phyloP scores from a whole-genome alignment of 1,140 invertebrate genomes.

The Diabrotica virgifera region DNA sequence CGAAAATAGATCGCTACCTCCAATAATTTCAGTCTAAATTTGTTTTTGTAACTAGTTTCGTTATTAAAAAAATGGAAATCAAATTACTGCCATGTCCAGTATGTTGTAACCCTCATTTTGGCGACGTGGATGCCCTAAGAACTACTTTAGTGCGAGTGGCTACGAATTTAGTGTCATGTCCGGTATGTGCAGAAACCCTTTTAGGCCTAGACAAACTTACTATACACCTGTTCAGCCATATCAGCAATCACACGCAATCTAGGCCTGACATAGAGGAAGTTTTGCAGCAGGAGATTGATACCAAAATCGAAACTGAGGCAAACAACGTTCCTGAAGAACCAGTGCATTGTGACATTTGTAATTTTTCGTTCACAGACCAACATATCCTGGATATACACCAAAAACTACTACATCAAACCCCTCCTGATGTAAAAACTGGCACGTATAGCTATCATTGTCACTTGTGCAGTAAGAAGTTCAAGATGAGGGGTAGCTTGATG shows the following conservation, averaged over 20 bases:
- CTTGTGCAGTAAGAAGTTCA: constrained; percentile 74
- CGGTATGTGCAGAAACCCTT: constrained; percentile 71
- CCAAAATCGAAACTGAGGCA: constrained; percentile 26
- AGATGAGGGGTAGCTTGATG: constrained; percentile 77
- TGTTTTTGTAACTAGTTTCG: constrained; percentile 7
- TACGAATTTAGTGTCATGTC: constrained; percentile 69
- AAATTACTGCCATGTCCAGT: constrained; percentile 69
- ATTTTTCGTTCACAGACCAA: constrained; percentile 65
- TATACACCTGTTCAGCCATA: constrained; percentile 76
- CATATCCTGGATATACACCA: constrained; percentile 71
- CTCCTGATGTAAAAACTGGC: constrained; percentile 52
- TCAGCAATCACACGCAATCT: constrained; percentile 33
- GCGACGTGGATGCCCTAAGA: constrained; percentile 65
- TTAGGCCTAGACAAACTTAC: constrained; percentile 79
- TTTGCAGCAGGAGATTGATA: constrained; percentile 41
- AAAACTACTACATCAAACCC: constrained; percentile 67
- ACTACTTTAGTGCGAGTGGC: constrained; percentile 70
- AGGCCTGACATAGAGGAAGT: constrained; percentile 36
- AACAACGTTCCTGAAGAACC: constrained; percentile 31
- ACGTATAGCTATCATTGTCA: constrained; percentile 67
- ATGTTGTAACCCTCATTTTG: constrained; percentile 69
- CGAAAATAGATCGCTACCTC: constrained; percentile 7
- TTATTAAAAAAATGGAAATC: constrained; percentile 54
- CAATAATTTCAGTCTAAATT: neutral
- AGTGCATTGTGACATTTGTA: constrained; percentile 66